phyloP scores from a whole-genome alignment of 2,888 invertebrate species.

The Ctenicera cuprea region DNA sequence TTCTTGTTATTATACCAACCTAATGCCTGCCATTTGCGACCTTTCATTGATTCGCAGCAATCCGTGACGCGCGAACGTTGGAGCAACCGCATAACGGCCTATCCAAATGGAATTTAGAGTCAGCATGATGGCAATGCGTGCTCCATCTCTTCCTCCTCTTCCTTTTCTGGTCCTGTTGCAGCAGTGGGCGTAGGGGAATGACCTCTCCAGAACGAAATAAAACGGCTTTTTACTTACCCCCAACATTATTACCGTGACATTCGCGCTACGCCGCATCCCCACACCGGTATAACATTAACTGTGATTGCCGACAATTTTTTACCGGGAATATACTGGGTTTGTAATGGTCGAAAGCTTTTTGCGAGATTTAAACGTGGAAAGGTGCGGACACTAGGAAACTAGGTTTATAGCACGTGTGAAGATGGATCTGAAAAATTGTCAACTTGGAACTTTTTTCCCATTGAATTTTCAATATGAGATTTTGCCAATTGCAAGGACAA shows the following conservation, averaged over 20 bases:
- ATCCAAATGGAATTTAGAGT: slow-evolving; percentile 3
- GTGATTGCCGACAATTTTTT: slow-evolving; percentile 16
- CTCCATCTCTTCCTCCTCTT: slow-evolving; percentile 3
- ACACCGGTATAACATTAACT: not conserved
- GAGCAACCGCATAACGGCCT: slow-evolving; percentile 2
- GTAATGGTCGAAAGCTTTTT: slow-evolving; percentile 5
- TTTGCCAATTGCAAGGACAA: too few species aligned
- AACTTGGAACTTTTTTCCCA: too few species aligned
- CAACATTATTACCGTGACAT: not conserved
- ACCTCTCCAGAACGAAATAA: slow-evolving; percentile 11
- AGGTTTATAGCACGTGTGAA: too few species aligned
- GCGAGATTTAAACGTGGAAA: not conserved
- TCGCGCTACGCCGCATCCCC: not conserved
- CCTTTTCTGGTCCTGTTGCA: slow-evolving; percentile 14
- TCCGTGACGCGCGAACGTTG: not conserved
- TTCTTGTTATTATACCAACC: not conserved
- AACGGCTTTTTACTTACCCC: slow-evolving; percentile 18
- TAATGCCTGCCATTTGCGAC: not conserved
- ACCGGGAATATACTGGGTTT: not conserved
- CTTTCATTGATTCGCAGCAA: slow-evolving; percentile 3
- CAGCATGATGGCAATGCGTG: slow-evolving; percentile 10
- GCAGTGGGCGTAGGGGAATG: slow-evolving; percentile 16
- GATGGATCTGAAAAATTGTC: too few species aligned
- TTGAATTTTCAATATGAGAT: too few species aligned
- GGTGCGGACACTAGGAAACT: too few species aligned